Percentiles rank a stretch among this genome's conserved stretches.
phyloP scores from a whole-genome alignment of 2,797 vertebrate species.

The Sebastes glaucus region DNA sequence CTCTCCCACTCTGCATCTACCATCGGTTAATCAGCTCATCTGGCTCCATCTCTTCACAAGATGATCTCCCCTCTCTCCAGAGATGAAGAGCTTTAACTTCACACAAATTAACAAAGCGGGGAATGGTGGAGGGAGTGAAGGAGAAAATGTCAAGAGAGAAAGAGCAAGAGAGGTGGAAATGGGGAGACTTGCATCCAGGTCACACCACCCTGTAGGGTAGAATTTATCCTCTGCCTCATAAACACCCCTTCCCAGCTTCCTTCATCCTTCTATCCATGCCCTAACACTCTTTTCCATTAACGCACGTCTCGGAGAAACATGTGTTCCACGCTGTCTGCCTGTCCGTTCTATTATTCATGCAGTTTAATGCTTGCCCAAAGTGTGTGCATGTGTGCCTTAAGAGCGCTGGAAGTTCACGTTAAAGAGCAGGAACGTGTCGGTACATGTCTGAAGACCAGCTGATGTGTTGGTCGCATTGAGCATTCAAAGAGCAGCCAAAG shows the following conservation, averaged over 20 bases:
- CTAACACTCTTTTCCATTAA: constrained; percentile 73
- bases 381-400: constrained; percentile 48
- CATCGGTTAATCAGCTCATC: constrained; percentile 62
- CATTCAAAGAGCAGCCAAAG: constrained; percentile 2
- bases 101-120: constrained; percentile 68
- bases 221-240: constrained; percentile 56
- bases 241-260: constrained; percentile 36
- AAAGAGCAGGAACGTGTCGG: constrained; percentile 53
- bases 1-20: constrained; percentile 29
- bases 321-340: constrained; percentile 68
- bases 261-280: constrained; percentile 40
- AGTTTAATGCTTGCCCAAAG: constrained; percentile 67
- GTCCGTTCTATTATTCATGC: constrained; percentile 80
- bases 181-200: constrained; percentile 63
- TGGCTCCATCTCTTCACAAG: constrained; percentile 49
- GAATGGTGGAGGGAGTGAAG: constrained; percentile 30
- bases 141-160: constrained; percentile 33
- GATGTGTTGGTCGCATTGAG: constrained; percentile 43
- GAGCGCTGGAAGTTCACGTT: constrained; percentile 49
- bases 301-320: constrained; percentile 63
- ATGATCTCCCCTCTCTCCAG: constrained; percentile 58
- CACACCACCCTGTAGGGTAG: constrained; percentile 59
- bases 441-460: constrained; percentile 46
- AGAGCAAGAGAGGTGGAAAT: constrained; percentile 34
- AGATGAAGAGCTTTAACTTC: constrained; percentile 67